Base-by-base conservation (phyloP, 2,797 vertebrate species). In the Florisuga fusca region DNA sequence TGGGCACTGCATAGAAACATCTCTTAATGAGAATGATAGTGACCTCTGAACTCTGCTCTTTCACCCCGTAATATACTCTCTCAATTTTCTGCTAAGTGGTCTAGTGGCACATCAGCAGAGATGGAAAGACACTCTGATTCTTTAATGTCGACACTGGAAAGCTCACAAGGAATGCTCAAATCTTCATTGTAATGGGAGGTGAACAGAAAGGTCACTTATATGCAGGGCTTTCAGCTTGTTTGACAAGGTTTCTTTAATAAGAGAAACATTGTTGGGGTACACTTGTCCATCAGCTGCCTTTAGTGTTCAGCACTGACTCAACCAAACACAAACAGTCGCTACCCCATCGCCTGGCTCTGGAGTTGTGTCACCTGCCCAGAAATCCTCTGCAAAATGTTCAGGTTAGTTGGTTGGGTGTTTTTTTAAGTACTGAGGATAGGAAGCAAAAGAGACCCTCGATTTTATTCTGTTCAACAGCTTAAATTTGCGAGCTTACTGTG, bases 81-180 rank as follows among this genome's bases (percentile, higher is more conserved):
- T 97, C 97, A 95, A 94, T 97, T 97, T 97, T 97, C 97, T 97
- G 96, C 96, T 97, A 97, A 98, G 97, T 97, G 95, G 94, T 91
- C 91, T 82, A 87, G 93, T 90, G 88, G 90, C 89, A 81, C 85
- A 95, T 97, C 95, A 95, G 93, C 95, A 95, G 93, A 97, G 95
- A 97, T 63, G 95, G 97, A 96, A 96, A 95, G 89, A 95, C 89
- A 86, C 61, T 92, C 67, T 78, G 84, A 93, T 95, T 95, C 95
- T 97, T 97, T 97, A 94, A 92, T 96, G 91, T 93, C 84, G 96
- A 95, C 86, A 77, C 85, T 91, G 74, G 79, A 96, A 95, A 93
- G 91, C 93, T 93, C 45, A 34, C 84, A 96, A 96, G 90, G 86
- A 90, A 94, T 88, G 57, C 81, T 95, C 92, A 90, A 96, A 96